Evolutionary conservation across 2,113 vertebrate genomes (phyloP).

Genomic region (Cavia aperea): DNA sequence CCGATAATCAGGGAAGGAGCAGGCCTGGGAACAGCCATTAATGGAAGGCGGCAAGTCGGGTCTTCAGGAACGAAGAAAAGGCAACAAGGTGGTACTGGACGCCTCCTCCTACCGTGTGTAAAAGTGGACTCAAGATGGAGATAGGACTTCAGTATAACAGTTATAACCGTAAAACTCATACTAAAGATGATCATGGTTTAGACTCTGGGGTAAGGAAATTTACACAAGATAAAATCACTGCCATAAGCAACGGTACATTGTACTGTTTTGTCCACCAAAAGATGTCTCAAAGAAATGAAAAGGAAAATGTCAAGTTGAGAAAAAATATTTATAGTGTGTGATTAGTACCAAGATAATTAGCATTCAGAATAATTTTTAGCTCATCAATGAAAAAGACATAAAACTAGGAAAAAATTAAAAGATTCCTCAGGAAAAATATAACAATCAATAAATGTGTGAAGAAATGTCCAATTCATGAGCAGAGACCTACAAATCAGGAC

Average conservation of each 20-base stretch:
- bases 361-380: not conserved
- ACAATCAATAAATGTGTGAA: not conserved
- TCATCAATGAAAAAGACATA: not conserved
- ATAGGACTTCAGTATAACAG: not conserved
- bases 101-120: not conserved
- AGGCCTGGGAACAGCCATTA: no score
- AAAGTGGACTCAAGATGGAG: not conserved
- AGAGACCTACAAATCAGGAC: not conserved
- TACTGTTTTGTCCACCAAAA: not conserved
- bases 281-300: not conserved
- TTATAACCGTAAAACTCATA: not conserved
- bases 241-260: not conserved
- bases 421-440: not conserved
- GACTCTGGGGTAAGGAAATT: not conserved
- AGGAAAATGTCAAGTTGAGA: not conserved
- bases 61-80: not conserved
- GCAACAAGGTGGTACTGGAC: not conserved
- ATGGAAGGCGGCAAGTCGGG: not conserved
- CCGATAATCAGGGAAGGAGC: not conserved
- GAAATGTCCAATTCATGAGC: not conserved
- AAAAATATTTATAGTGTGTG: not conserved
- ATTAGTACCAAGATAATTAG: not conserved
- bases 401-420: slow-evolving; percentile 22
- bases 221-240: not conserved
- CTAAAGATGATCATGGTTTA: not conserved